Evolutionary conservation across 2,888 invertebrate genomes (phyloP), one percentile per base, ranked within the genome.

Genomic region (Linnaemya vulpina): DNA sequence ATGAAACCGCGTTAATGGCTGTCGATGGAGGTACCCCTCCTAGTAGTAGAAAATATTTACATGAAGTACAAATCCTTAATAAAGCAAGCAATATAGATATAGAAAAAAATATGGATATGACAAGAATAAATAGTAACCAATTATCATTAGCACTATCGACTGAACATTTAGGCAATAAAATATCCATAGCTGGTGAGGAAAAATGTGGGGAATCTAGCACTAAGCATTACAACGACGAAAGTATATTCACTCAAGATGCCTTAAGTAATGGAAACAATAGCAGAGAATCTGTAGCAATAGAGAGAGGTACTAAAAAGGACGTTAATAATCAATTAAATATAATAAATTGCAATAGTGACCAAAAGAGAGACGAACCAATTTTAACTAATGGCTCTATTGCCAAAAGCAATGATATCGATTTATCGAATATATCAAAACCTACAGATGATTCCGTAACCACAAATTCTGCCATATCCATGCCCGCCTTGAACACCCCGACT

Each of bases 91-190:
- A 81, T 74, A 51, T 35, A 20, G 30, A 51, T 30, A 22, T 25
- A 20, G 84, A 73, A 17, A 46, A 7, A 60, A 43, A 58, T 25
- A 0, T 68, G 3, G 73, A 82, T 0, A 55, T 40, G 13, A 11
- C 53, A 77, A 78, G 25, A 68, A 17, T 82, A 30, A 73, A 68
- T 60, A 73, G 35, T 71, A 49, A 46, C 51, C 87, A 87, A 76
- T 83, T 78, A 20, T 73, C 88, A 40, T 88, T 88, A 67, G 82
- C 87, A 43, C 86, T 87, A 53, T 87, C 90, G 83, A 89, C 90
- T 9, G 90, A 90, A 60, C 90, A 89, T 65, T 84, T 89, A 75
- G 91, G 90, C 74, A 90, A 89, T 76, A 90, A 89, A 74, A 87
- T 88, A 67, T 87, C 88, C 71, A 13, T 86, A 81, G 20, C 80